A percentile compares a stretch with the other conserved stretches of the same genome.
Conservation (phyloP, 2,113 vertebrate genomes). For the Neotoma lepida region DNA sequence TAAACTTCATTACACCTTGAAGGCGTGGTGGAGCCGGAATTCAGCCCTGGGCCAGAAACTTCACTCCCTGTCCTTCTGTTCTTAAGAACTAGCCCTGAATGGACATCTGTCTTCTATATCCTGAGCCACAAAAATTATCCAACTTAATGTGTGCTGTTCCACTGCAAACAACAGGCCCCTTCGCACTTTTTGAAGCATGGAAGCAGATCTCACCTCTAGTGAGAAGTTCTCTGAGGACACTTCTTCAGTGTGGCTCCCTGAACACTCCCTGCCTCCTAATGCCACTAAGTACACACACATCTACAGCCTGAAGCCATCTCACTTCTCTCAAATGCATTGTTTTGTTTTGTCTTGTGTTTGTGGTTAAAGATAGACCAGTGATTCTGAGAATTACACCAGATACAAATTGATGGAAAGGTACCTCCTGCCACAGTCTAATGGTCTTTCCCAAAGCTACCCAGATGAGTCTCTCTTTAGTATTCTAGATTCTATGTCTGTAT, state of each 20-base stretch:
- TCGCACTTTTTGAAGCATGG: neutral
- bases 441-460: neutral
- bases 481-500: neutral
- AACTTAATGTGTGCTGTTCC: neutral
- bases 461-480: neutral
- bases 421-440: neutral
- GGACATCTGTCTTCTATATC: neutral
- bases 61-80: neutral
- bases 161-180: neutral
- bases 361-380: neutral
- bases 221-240: neutral
- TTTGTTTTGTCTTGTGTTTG: neutral
- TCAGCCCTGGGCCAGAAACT: neutral
- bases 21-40: neutral
- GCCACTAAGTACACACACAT: too few relatives aligned
- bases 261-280: neutral
- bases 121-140: neutral
- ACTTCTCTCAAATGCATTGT: neutral
- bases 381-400: neutral
- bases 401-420: neutral
- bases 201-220: neutral
- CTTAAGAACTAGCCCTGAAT: neutral
- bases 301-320: neutral
- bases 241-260: neutral
- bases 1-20: neutral